phyloP scores from a whole-genome alignment of 2,113 vertebrate genomes.

The Dromaius novaehollandiae region DNA sequence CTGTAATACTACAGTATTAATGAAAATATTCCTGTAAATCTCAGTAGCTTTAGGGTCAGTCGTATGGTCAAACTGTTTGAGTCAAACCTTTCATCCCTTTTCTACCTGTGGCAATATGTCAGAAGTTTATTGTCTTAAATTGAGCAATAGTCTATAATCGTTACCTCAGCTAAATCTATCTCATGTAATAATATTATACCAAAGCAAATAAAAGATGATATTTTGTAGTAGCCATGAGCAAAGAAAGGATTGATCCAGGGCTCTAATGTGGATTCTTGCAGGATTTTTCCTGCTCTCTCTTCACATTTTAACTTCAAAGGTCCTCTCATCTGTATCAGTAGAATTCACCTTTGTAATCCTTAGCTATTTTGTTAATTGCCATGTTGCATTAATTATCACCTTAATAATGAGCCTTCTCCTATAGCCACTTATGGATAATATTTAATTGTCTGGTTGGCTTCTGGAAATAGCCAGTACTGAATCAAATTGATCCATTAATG shows the following conservation, averaged over 20 bases:
- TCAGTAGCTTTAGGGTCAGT: neutral
- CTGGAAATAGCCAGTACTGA: neutral
- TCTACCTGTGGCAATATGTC: conserved; percentile 4
- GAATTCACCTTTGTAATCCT: neutral
- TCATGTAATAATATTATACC: neutral
- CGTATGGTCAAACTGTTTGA: neutral
- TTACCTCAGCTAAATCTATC: neutral
- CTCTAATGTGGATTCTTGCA: neutral
- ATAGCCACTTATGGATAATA: neutral
- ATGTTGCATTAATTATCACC: neutral
- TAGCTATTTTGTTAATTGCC: neutral
- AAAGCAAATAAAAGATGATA: conserved; percentile 5
- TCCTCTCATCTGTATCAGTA: neutral
- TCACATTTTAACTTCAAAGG: neutral
- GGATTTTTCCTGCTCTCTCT: neutral
- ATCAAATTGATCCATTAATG: neutral
- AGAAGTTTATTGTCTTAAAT: neutral
- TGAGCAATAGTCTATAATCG: neutral
- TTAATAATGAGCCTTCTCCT: neutral
- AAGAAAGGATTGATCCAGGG: neutral
- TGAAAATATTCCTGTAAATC: conserved; percentile 8
- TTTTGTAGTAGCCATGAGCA: neutral
- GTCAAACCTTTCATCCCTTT: neutral
- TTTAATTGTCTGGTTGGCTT: neutral
- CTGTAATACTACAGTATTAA: neutral